Percentiles rank a stretch among this genome's conserved stretches.
Conservation (phyloP, 2,113 vertebrate genomes). For the Falcunculus frontatus region DNA sequence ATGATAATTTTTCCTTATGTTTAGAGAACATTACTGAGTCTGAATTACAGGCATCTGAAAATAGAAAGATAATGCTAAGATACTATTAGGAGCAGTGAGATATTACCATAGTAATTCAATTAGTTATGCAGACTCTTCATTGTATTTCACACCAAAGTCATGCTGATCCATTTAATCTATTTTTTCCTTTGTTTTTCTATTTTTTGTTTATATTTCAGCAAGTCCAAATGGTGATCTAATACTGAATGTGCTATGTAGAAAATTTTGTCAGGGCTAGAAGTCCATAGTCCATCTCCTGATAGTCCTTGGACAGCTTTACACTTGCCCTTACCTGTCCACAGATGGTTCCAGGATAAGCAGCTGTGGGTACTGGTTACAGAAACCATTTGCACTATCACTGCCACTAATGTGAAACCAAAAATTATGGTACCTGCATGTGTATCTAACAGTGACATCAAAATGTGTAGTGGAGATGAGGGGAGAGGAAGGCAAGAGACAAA, state of each 20-base stretch:
- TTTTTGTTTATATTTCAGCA: neutral
- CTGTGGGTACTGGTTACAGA: neutral
- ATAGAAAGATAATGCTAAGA: neutral
- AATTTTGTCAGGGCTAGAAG: neutral
- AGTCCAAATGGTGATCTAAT: neutral
- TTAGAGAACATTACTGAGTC: neutral
- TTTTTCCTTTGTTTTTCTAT: neutral
- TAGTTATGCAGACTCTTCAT: neutral
- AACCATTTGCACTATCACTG: neutral
- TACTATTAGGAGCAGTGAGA: neutral
- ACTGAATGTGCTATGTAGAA: neutral
- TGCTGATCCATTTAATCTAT: neutral
- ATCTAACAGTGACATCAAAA: neutral
- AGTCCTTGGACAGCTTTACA: neutral
- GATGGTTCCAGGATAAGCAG: neutral
- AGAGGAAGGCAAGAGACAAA: neutral
- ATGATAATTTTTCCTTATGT: neutral
- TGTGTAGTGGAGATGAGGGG: neutral
- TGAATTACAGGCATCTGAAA: neutral
- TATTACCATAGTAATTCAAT: neutral
- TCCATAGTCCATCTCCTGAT: neutral
- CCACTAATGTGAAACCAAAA: neutral
- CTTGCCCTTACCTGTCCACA: neutral
- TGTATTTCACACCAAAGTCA: neutral
- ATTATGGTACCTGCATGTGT: neutral